phyloP scores from a whole-genome alignment of 2,888 invertebrate species.

The Uloborus plumipes region DNA sequence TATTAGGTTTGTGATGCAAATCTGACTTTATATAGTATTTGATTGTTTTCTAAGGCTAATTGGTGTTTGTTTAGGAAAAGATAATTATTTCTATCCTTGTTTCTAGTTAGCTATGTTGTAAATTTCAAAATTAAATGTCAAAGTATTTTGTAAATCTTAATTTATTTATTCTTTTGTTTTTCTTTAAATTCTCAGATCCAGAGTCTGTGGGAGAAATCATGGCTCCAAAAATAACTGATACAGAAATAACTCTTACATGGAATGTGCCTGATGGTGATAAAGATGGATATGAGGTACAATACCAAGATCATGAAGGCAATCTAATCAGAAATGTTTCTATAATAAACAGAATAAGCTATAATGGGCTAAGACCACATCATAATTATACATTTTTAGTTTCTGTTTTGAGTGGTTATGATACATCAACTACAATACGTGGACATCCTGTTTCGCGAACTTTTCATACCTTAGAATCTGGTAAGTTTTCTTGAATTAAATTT shows the following conservation, averaged over 20 bases:
- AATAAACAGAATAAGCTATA: conserved; percentile 79
- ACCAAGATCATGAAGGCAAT: conserved; percentile 79
- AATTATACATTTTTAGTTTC: conserved; percentile 91
- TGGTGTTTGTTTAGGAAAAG: too few species aligned
- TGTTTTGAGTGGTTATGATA: conserved; percentile 84
- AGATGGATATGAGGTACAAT: conserved; percentile 88
- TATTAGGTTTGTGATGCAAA: too few species aligned
- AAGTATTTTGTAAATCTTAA: too few species aligned
- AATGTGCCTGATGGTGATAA: conserved; percentile 82
- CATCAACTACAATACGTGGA: conserved; percentile 81
- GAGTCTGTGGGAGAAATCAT: conserved; percentile 85
- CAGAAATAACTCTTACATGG: conserved; percentile 85
- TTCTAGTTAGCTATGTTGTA: too few species aligned
- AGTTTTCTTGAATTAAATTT: background rate
- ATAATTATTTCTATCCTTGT: too few species aligned
- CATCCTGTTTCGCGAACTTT: conserved; percentile 84
- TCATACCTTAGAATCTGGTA: conserved; percentile 79
- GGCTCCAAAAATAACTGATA: conserved; percentile 84
- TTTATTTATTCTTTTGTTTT: too few species aligned
- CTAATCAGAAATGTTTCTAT: conserved; percentile 81
- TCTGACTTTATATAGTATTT: too few species aligned
- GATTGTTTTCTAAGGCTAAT: too few species aligned
- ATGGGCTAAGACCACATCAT: conserved; percentile 83
- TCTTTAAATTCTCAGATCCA: conserved; percentile 77
- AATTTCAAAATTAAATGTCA: too few species aligned